phyloP scores from a whole-genome alignment of 1,140 invertebrate genomes.

The Phymastichus coffea region DNA sequence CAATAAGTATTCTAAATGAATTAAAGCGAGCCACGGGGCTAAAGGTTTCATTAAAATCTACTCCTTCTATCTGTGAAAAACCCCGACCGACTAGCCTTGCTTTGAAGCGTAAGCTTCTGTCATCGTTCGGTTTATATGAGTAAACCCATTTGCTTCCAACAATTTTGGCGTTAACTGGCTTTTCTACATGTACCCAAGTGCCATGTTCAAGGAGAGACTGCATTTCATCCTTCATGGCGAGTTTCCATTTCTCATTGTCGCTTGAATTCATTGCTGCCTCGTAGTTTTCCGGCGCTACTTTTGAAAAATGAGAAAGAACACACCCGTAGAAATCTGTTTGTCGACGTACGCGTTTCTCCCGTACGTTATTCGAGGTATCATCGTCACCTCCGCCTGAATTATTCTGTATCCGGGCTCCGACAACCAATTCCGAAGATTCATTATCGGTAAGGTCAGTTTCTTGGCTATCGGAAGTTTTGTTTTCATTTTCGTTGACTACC shows the following conservation, averaged over 20 bases:
- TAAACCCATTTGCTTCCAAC: background rate
- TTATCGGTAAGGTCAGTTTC: background rate
- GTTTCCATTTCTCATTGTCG: constrained; percentile 32
- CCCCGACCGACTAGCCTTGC: background rate
- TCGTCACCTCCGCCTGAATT: background rate
- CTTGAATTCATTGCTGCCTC: constrained; percentile 27
- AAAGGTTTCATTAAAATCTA: background rate
- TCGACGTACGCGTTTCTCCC: background rate
- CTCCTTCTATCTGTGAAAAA: background rate
- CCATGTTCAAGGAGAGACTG: background rate
- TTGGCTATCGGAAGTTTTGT: background rate
- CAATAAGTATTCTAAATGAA: background rate
- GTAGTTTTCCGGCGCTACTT: too few relatives aligned
- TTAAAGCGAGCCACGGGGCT: background rate
- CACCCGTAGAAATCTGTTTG: background rate
- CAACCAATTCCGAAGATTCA: background rate
- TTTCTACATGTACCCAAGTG: background rate
- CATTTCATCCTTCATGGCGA: constrained; percentile 18
- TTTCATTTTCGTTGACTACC: background rate
- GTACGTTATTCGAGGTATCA: background rate
- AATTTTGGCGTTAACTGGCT: background rate
- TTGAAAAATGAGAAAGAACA: background rate
- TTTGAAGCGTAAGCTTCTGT: background rate
- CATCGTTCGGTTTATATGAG: background rate
- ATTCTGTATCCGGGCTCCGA: background rate